Percentiles rank a stretch among this genome's conserved stretches.
phyloP scores from a whole-genome alignment of 2,888 invertebrate species.

The Pachymerium ferrugineum region DNA sequence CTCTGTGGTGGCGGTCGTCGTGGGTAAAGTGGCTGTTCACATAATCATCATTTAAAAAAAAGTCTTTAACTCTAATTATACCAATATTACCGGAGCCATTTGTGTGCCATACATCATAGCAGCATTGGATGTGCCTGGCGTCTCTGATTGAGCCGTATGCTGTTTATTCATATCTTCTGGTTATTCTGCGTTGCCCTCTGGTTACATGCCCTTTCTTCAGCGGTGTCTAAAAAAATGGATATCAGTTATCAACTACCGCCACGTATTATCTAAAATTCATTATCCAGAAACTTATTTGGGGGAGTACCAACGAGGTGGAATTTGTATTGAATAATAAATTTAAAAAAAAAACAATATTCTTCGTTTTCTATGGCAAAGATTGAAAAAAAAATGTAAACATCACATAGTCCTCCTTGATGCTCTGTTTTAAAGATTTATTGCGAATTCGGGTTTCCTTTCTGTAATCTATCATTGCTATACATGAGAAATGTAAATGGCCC shows the following conservation, averaged over 20 bases:
- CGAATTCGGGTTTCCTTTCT: constrained; percentile 34
- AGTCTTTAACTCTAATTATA: neutral
- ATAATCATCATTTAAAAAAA: neutral
- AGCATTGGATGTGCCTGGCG: constrained; percentile 22
- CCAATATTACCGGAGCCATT: neutral
- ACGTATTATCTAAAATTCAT: too few species aligned
- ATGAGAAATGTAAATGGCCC: constrained; percentile 34
- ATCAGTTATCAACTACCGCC: neutral
- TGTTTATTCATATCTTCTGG: constrained; percentile 34
- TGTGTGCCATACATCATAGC: neutral
- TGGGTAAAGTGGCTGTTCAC: neutral
- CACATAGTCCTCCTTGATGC: neutral
- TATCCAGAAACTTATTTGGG: neutral
- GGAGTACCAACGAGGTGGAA: neutral
- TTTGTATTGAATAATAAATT: neutral
- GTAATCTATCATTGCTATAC: constrained; percentile 36
- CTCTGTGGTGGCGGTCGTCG: neutral
- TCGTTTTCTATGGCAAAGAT: too few species aligned
- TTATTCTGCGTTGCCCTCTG: neutral
- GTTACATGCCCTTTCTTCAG: neutral
- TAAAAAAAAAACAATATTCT: neutral
- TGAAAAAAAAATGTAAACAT: neutral
- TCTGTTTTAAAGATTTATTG: constrained; percentile 7
- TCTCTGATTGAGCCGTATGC: constrained; percentile 29
- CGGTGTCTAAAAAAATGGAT: neutral